Conservation (phyloP, 2,888 invertebrate genomes). For the Chymomyza amoena region DNA sequence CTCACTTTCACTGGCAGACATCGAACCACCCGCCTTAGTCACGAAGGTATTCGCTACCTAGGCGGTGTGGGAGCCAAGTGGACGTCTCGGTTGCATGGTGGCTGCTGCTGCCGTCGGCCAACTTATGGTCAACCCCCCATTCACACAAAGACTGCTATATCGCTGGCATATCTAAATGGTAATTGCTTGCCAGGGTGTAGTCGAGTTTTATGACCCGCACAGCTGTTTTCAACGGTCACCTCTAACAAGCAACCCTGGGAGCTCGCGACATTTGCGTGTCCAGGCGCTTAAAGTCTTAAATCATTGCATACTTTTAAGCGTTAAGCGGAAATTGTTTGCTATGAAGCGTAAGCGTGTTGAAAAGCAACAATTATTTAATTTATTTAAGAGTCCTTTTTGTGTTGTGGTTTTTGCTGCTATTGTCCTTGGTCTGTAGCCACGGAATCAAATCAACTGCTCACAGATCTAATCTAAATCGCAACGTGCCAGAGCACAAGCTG, state of each 20-base stretch:
- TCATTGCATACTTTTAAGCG: constrained; percentile 49
- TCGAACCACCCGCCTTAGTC: constrained; percentile 19
- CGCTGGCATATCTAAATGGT: constrained; percentile 56
- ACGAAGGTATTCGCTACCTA: constrained; percentile 11
- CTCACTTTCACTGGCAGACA: constrained; percentile 57
- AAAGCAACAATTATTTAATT: constrained; percentile 44
- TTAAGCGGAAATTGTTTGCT: constrained; percentile 20
- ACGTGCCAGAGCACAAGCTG: constrained; percentile 5
- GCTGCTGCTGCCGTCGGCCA: neutral
- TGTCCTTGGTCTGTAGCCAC: neutral
- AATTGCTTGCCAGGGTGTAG: constrained; percentile 63
- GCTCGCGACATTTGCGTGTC: constrained; percentile 11
- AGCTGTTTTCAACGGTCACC: constrained; percentile 39
- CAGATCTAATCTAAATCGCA: constrained; percentile 41
- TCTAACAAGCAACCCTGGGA: neutral
- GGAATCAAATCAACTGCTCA: constrained; percentile 42
- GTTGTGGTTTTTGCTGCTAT: neutral
- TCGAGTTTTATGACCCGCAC: constrained; percentile 64
- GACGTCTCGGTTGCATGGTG: constrained; percentile 57
- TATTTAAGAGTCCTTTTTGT: constrained; percentile 2
- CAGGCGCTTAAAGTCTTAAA: constrained; percentile 28
- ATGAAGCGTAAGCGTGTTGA: constrained; percentile 13
- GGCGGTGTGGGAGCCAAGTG: constrained; percentile 29
- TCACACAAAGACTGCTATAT: neutral
- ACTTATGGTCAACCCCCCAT: neutral